Evolutionary conservation across 2,888 invertebrate species (phyloP).

Genomic region (Branchipolynoe longqiensis): DNA sequence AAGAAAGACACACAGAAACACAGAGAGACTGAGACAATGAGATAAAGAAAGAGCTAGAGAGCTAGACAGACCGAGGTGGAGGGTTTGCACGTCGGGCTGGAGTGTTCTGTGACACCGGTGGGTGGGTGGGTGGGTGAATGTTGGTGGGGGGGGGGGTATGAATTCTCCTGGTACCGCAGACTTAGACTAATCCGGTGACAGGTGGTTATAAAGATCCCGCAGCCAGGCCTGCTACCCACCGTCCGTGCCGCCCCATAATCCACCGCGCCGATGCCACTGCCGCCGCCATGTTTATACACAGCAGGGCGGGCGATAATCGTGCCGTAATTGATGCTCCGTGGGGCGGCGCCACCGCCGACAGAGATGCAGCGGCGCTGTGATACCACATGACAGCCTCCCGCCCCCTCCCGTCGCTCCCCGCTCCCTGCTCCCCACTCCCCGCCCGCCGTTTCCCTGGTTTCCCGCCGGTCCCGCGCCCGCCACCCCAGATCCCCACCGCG

Average conservation of each 20-base stretch:
- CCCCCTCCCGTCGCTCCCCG: background rate
- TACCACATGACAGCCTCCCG: constrained; percentile 24
- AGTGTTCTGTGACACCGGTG: no score
- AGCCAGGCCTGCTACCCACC: background rate
- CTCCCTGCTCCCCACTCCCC: no score
- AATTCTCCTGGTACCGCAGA: no score
- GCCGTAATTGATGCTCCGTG: constrained; percentile 36
- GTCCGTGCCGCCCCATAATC: constrained; percentile 2
- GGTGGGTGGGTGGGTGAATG: no score
- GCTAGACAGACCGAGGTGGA: no score
- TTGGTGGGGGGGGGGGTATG: no score
- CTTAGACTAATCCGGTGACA: constrained; percentile 5
- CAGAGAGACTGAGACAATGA: no score
- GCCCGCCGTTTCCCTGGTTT: background rate
- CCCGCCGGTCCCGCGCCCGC: background rate
- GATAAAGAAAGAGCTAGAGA: no score
- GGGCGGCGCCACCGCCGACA: constrained; percentile 38
- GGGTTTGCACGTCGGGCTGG: no score
- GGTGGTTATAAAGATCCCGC: constrained; percentile 23
- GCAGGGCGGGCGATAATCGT: constrained; percentile 28
- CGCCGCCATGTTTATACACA: constrained; percentile 38
- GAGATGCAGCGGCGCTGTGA: constrained; percentile 35
- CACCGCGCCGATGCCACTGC: constrained; percentile 8
- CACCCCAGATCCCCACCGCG: background rate
- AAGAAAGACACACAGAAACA: no score